Conservation (phyloP, 2,113 vertebrate genomes). For the Saimiri boliviensis region DNA sequence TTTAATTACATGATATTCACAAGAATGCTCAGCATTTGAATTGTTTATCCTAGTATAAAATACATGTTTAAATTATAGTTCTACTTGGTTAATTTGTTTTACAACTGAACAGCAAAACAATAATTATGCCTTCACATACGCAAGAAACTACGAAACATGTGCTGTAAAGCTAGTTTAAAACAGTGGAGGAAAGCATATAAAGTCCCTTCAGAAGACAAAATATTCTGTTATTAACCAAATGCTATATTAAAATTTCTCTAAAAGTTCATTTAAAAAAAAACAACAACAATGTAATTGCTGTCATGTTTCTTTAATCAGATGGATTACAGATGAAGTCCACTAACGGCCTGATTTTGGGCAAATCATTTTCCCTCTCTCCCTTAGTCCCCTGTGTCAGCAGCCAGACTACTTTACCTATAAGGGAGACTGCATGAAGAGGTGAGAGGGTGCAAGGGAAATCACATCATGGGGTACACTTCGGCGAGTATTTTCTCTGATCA, state of each 20-base stretch:
- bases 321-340: neutral
- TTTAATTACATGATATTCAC: slow-evolving; percentile 30
- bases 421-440: neutral
- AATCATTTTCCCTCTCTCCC: neutral
- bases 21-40: slow-evolving; percentile 33
- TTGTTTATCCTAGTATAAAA: slow-evolving; percentile 68
- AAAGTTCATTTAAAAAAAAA: neutral
- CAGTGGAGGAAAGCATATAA: neutral
- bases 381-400: neutral
- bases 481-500: neutral
- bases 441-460: neutral
- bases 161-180: slow-evolving; percentile 48
- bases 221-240: slow-evolving; percentile 1
- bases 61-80: slow-evolving; percentile 45
- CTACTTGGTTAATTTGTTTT: slow-evolving; percentile 67
- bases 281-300: neutral
- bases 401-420: neutral
- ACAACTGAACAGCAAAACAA: slow-evolving; percentile 41
- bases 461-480: neutral
- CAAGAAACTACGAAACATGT: slow-evolving; percentile 63
- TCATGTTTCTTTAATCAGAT: neutral
- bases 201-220: neutral
- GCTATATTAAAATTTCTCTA: neutral
- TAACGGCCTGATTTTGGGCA: neutral
- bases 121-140: slow-evolving; percentile 59